Evolutionary conservation across 2,888 invertebrate genomes (phyloP).

Genomic region (Cacoxenus indagator): DNA sequence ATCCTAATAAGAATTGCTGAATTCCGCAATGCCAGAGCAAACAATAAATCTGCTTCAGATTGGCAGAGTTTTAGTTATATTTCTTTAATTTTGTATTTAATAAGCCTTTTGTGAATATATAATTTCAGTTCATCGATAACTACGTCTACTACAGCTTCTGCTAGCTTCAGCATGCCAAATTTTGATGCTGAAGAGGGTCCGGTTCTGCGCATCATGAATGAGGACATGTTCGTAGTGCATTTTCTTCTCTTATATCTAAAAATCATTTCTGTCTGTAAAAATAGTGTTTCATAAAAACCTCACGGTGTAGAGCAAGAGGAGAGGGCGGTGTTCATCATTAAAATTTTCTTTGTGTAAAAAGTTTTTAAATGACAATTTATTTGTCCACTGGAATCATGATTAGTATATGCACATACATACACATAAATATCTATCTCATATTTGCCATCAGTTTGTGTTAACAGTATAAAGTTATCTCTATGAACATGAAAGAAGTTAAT

Average conservation of each 20-base stretch:
- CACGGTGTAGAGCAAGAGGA: too few species aligned
- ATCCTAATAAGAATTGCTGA: too few species aligned
- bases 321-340: neutral
- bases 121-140: neutral
- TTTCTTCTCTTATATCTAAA: neutral
- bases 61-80: neutral
- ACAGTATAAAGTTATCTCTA: too few species aligned
- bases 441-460: too few species aligned
- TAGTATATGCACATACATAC: too few species aligned
- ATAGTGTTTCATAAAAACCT: too few species aligned
- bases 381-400: too few species aligned
- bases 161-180: slow-evolving; percentile 9
- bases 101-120: neutral
- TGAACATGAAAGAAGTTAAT: too few species aligned
- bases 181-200: slow-evolving; percentile 46
- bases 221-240: slow-evolving; percentile 53
- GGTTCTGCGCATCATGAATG: slow-evolving; percentile 48
- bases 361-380: slow-evolving; percentile 7
- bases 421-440: too few species aligned
- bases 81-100: neutral
- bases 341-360: neutral
- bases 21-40: neutral
- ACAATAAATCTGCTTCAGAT: neutral
- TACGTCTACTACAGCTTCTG: neutral
- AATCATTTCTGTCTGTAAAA: slow-evolving; percentile 2